Evolutionary conservation across 2,888 invertebrate species (phyloP), one percentile per base, ranked within the genome.

Genomic region (Eugnorisma glareosa): DNA sequence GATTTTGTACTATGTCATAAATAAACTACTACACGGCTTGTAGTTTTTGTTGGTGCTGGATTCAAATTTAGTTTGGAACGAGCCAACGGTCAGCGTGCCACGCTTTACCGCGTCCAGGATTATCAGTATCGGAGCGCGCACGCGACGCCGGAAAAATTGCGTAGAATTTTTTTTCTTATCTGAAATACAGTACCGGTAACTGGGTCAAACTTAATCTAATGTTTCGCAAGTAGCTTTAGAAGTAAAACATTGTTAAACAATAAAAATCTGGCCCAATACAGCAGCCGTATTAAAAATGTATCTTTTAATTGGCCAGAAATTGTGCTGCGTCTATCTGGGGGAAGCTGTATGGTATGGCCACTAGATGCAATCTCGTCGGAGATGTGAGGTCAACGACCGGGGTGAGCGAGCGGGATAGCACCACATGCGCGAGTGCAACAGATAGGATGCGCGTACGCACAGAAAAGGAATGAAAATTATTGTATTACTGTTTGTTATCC

Each of bases 301-400:
- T 93, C 90, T 94, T 95, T 94, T 96, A 96, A 95, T 96, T 96
- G 95, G 93, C 93, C 94, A 94, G 93, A 94, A 93, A 94, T 93
- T 92, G 93, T 94, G 93, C 90, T 93, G 93, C 93, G 92, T 95
- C 94, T 94, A 95, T 95, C 93, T 93, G 91, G 90, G 93, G 94
- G 96, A 96, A 94, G 96, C 96, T 96, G 96, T 94, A 93, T 91
- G 93, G 93, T 94, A 93, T 91, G 93, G 93, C 93, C 93, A 94
- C 94, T 96, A 96, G 95, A 96, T 96, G 96, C 96, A 96, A 96
- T 96, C 96, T 96, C 93, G 94, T 94, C 93, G 90, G 94, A 95
- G 96, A 96, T 96, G 96, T 89, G 90, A 94, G 96, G 96, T 96
- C 96, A 94, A 90, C 91, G 96, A 95, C 96, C 96, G 93, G 68